Evolutionary conservation across 2,113 vertebrate genomes (phyloP).

Genomic region (Narcine bancroftii): DNA sequence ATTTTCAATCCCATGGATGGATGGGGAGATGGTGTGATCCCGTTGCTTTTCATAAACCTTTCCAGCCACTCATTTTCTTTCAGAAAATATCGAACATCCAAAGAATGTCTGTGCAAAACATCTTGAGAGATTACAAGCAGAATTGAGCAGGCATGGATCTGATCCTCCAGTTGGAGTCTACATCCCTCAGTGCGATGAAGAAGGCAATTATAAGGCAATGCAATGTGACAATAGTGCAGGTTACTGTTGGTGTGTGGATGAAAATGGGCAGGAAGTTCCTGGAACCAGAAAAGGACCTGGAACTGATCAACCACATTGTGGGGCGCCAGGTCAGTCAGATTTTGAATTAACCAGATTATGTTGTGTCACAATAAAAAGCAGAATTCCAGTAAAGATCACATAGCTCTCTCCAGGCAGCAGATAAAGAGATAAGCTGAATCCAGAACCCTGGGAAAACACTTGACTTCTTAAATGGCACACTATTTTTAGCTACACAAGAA

Average conservation of each 20-base stretch:
- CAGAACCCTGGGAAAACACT: too few relatives aligned
- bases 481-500: too few relatives aligned
- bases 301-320: conserved; percentile 52
- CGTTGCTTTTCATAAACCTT: too few relatives aligned
- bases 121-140: neutral
- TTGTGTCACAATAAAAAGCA: neutral
- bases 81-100: too few relatives aligned
- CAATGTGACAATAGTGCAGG: conserved; percentile 75
- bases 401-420: too few relatives aligned
- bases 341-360: neutral
- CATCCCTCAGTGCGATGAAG: conserved; percentile 73
- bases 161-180: conserved; percentile 52
- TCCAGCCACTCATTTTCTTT: too few relatives aligned
- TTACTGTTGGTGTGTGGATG: conserved; percentile 86
- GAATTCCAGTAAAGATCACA: neutral
- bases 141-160: conserved; percentile 40
- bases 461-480: too few relatives aligned
- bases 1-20: too few relatives aligned
- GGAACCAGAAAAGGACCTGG: conserved; percentile 64
- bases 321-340: neutral
- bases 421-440: too few relatives aligned
- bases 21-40: too few relatives aligned
- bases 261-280: conserved; percentile 68
- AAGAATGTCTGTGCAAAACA: neutral
- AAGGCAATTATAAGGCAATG: conserved; percentile 66